Percentiles rank a stretch among this genome's conserved stretches.
These are phyloP conservation scores for Octopus sinensis DNA, from an alignment of 1,140 invertebrate genomes.

Conservation along the genomic window DNA sequence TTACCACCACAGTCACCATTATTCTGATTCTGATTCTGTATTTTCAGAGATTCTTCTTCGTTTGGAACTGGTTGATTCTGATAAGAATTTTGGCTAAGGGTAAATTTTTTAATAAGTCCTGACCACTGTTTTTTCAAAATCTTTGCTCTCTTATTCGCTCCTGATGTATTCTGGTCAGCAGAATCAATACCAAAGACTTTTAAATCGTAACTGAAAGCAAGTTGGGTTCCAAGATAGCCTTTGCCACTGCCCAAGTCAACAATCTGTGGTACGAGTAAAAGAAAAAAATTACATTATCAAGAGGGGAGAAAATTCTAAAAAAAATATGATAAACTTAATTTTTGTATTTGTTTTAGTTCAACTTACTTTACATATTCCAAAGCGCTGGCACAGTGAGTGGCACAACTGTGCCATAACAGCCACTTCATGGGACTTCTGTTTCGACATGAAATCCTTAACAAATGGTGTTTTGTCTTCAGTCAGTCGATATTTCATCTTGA, in stretches of 20 bases:
- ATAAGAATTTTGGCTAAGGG: not conserved
- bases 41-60: not conserved
- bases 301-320: too few species aligned
- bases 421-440: slow-evolving; percentile 83
- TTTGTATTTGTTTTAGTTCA: slow-evolving; percentile 6
- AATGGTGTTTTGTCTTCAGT: not conserved
- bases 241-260: slow-evolving; percentile 84
- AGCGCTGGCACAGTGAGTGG: slow-evolving; percentile 48
- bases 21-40: not conserved
- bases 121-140: slow-evolving; percentile 59
- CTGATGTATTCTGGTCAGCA: slow-evolving; percentile 64
- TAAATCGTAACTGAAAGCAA: slow-evolving; percentile 68
- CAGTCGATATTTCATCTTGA: not conserved
- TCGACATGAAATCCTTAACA: slow-evolving; percentile 66
- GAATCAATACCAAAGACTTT: slow-evolving; percentile 78
- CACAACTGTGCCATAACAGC: slow-evolving; percentile 63
- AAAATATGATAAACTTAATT: too few species aligned
- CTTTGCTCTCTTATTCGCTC: slow-evolving; percentile 63
- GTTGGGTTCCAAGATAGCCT: slow-evolving; percentile 74
- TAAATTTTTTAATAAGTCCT: slow-evolving; percentile 27
- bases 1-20: not conserved
- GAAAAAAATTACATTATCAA: slow-evolving; percentile 6
- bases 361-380: slow-evolving; percentile 60
- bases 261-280: slow-evolving; percentile 52
- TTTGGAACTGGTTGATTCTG: not conserved